These are phyloP conservation scores for Phytoseiulus persimilis DNA, from an alignment of 2,888 invertebrate genomes.

Conservation along the genomic window DNA sequence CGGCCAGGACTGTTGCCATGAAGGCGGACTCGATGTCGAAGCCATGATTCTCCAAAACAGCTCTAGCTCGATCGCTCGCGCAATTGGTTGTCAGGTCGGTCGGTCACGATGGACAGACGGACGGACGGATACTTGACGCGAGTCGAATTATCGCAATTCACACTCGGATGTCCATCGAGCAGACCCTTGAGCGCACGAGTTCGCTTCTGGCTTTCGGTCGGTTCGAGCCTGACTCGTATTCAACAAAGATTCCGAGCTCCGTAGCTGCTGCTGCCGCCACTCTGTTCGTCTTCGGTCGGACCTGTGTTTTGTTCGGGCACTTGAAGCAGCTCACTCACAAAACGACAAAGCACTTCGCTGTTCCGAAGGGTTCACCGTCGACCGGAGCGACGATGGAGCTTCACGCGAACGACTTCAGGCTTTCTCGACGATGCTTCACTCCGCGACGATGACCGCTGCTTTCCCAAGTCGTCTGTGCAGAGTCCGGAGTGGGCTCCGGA, in stretches of 20 bases:
- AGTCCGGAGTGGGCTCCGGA: not conserved
- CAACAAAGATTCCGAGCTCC: not conserved
- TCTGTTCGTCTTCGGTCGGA: not conserved
- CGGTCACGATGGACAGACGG: not conserved
- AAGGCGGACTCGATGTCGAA: constrained; percentile 31
- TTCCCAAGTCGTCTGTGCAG: not conserved
- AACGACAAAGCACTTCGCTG: not conserved
- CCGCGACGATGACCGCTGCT: not conserved
- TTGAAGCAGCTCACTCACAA: not conserved
- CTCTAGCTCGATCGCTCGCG: not conserved
- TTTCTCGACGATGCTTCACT: not conserved
- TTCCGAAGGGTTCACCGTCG: not conserved
- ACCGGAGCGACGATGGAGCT: not conserved
- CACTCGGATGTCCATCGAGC: not conserved
- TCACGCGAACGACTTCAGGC: not conserved
- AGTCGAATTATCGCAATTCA: not conserved
- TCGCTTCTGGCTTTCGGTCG: not conserved
- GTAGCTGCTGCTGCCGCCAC: not conserved
- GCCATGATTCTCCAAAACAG: not conserved
- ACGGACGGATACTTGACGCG: not conserved
- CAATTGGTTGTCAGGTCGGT: not conserved
- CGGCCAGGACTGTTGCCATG: constrained; percentile 29
- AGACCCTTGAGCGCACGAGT: not conserved
- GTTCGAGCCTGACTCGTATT: not conserved
- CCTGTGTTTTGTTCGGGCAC: not conserved